A percentile compares a stretch with the other conserved stretches of the same genome.
Evolutionary conservation across 2,888 invertebrate genomes (phyloP).

Genomic region (Thecophora atra): DNA sequence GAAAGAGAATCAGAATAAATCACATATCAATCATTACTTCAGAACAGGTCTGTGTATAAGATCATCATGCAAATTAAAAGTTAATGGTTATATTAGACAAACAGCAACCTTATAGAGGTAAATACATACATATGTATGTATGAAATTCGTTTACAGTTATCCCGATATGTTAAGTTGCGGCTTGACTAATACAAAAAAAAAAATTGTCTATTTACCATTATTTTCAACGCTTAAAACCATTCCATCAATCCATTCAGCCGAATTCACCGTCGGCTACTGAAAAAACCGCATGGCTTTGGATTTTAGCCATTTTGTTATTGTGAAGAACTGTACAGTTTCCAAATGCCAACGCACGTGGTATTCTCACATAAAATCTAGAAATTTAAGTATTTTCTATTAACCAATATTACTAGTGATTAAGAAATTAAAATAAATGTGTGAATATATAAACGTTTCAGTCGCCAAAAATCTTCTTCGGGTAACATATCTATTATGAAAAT

Average conservation of each 20-base stretch:
- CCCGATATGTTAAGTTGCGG: too few relatives aligned
- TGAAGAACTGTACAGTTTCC: background rate
- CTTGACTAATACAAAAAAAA: too few relatives aligned
- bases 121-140: too few relatives aligned
- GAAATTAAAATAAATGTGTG: background rate
- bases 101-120: too few relatives aligned
- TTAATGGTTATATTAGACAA: too few relatives aligned
- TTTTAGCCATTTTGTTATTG: background rate
- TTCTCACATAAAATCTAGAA: too few relatives aligned
- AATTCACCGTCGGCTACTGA: too few relatives aligned
- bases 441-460: conserved; percentile 40
- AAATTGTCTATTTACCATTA: too few relatives aligned
- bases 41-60: conserved; percentile 46
- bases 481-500: conserved; percentile 37
- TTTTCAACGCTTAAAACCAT: too few relatives aligned
- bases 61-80: conserved; percentile 42
- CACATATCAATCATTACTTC: conserved; percentile 40
- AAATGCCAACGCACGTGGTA: conserved; percentile 1
- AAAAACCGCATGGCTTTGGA: too few relatives aligned
- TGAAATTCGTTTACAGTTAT: too few relatives aligned
- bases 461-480: conserved; percentile 44
- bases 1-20: conserved; percentile 33
- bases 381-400: background rate
- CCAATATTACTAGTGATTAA: background rate
- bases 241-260: too few relatives aligned